These are phyloP conservation scores for Campoplex capitator DNA, from an alignment of 2,888 invertebrate genomes.

Conservation along the genomic window DNA sequence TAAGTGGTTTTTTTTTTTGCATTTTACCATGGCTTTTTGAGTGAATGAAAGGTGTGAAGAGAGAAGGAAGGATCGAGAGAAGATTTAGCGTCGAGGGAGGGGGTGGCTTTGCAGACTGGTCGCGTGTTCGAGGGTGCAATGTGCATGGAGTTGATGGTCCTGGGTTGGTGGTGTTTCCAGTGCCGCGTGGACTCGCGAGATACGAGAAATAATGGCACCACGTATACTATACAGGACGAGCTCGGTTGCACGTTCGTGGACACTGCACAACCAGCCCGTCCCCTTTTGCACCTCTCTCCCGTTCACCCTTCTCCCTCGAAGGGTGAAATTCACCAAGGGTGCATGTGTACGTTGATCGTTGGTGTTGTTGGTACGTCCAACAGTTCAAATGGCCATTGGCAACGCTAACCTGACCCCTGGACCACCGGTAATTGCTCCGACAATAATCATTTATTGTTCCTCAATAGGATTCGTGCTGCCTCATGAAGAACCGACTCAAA, in stretches of 20 bases:
- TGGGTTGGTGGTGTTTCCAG: slow-evolving; percentile 67
- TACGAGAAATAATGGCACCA: slow-evolving; percentile 81
- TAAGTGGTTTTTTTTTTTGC: slow-evolving; percentile 5
- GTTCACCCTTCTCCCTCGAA: not conserved
- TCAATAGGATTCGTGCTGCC: slow-evolving; percentile 70
- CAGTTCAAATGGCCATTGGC: slow-evolving; percentile 72
- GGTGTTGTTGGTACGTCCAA: slow-evolving; percentile 73
- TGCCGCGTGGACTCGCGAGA: slow-evolving; percentile 80
- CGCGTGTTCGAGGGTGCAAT: slow-evolving; percentile 37
- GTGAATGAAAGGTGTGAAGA: slow-evolving; percentile 12
- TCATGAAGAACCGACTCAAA: slow-evolving; percentile 2
- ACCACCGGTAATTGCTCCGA: slow-evolving; percentile 76
- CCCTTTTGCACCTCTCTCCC: slow-evolving; percentile 1
- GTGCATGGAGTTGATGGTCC: slow-evolving; percentile 44
- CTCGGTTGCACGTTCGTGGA: slow-evolving; percentile 28
- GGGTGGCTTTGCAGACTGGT: slow-evolving; percentile 18
- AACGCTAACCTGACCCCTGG: slow-evolving; percentile 56
- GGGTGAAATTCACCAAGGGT: slow-evolving; percentile 37
- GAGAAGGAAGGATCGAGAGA: slow-evolving; percentile 4
- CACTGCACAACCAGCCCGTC: slow-evolving; percentile 34
- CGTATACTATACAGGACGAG: slow-evolving; percentile 68
- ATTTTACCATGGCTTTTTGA: slow-evolving; percentile 2
- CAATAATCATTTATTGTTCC: slow-evolving; percentile 80
- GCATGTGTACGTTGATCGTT: slow-evolving; percentile 44
- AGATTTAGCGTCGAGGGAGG: not conserved